Conservation (phyloP, 2,797 vertebrate species). For the Xiphophorus birchmanni region DNA sequence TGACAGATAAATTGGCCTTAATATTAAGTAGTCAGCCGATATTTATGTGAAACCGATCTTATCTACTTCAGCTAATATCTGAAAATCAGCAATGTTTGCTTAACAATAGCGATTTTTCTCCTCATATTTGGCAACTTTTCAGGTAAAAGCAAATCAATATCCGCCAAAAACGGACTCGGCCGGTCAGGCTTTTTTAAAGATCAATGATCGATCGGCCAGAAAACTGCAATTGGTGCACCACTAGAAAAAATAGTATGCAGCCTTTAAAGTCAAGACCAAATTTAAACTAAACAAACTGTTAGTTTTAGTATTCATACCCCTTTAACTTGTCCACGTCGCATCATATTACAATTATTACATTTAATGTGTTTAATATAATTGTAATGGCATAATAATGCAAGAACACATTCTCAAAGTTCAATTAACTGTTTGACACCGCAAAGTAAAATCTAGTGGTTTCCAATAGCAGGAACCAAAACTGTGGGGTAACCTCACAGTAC, state of each 20-base stretch:
- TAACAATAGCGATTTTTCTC: too few relatives aligned
- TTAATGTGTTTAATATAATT: neutral
- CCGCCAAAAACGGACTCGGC: too few relatives aligned
- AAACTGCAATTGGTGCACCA: too few relatives aligned
- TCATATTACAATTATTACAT: neutral
- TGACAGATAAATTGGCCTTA: neutral
- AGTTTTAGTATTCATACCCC: neutral
- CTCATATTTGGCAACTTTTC: too few relatives aligned
- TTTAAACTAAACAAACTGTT: neutral
- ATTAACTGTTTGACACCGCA: neutral
- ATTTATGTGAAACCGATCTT: neutral
- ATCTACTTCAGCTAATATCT: neutral
- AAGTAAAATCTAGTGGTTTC: neutral
- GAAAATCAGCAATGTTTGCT: neutral
- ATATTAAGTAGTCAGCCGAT: neutral
- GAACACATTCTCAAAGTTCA: too few relatives aligned
- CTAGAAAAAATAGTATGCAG: neutral
- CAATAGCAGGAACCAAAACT: neutral
- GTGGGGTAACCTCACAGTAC: neutral
- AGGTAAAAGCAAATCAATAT: too few relatives aligned
- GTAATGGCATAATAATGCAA: too few relatives aligned
- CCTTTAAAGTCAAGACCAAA: conserved; percentile 2
- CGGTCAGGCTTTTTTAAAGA: too few relatives aligned
- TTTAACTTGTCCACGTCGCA: neutral
- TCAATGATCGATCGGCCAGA: too few relatives aligned